A percentile compares a stretch with the other conserved stretches of the same genome.
Evolutionary conservation across 1,140 invertebrate species (phyloP).

Genomic region (Bombyx mandarina): DNA sequence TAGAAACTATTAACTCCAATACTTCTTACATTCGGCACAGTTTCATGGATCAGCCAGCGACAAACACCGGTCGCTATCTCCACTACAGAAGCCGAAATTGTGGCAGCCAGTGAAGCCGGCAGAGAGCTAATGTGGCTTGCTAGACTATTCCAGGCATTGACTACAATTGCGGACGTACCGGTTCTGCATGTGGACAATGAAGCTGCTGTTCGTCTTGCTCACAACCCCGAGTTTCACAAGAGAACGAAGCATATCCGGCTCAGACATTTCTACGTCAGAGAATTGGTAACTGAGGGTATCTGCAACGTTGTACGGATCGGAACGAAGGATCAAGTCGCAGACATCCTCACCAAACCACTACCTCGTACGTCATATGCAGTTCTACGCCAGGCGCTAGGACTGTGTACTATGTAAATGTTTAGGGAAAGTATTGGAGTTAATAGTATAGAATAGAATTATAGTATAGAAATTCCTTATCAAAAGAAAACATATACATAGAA

Average conservation of each 20-base stretch:
- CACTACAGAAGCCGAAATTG: slow-evolving; percentile 13
- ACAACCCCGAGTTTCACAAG: slow-evolving; percentile 25
- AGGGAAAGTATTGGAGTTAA: too few relatives aligned
- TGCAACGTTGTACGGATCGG: slow-evolving; percentile 5
- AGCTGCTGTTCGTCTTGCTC: slow-evolving; percentile 5
- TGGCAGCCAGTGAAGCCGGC: slow-evolving; percentile 9
- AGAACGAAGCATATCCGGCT: slow-evolving; percentile 33
- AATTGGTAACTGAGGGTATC: slow-evolving; percentile 6
- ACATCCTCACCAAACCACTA: slow-evolving; percentile 11
- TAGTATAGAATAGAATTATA: too few relatives aligned
- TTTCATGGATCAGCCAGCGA: slow-evolving; percentile 14
- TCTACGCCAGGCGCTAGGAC: background rate
- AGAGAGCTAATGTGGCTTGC: slow-evolving; percentile 11
- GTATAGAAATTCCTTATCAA: too few relatives aligned
- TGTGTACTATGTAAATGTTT: too few relatives aligned
- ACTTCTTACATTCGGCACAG: too few relatives aligned
- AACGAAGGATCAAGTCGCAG: slow-evolving; percentile 11
- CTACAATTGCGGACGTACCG: background rate
- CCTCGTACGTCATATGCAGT: background rate
- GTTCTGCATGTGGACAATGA: slow-evolving; percentile 4
- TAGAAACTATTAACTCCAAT: too few relatives aligned
- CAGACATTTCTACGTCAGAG: slow-evolving; percentile 26
- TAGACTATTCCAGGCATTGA: background rate
- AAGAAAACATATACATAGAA: too few relatives aligned
- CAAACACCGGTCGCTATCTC: slow-evolving; percentile 10